Evolutionary conservation across 1,140 invertebrate genomes (phyloP).

Genomic region (Dysdera silvatica): DNA sequence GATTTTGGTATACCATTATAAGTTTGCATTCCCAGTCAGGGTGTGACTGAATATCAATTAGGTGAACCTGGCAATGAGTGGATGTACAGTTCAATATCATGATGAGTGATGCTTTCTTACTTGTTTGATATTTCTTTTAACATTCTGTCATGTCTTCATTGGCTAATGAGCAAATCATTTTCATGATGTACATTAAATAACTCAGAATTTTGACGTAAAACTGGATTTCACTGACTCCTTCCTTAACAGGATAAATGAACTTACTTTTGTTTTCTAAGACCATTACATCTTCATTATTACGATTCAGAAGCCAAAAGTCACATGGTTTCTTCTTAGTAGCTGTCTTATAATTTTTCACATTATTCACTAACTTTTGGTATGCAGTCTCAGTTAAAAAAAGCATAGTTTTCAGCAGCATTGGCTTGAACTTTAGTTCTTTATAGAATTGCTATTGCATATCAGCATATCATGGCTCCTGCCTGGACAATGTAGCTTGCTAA

Average conservation of each 20-base stretch:
- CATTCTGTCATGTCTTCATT: neutral
- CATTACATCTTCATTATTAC: neutral
- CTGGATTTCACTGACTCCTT: neutral
- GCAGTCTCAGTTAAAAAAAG: neutral
- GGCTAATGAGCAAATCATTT: conserved; percentile 2
- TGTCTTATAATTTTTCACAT: neutral
- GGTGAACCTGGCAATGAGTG: conserved; percentile 43
- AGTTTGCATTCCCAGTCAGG: conserved; percentile 43
- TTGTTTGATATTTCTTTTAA: conserved; percentile 8
- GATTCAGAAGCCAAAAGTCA: conserved; percentile 1
- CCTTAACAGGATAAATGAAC: conserved; percentile 2
- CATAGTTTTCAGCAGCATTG: neutral
- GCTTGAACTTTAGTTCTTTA: neutral
- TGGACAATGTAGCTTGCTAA: neutral
- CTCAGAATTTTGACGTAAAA: neutral
- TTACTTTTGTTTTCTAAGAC: conserved; percentile 5
- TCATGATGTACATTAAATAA: conserved; percentile 11
- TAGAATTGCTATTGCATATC: neutral
- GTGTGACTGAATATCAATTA: conserved; percentile 46
- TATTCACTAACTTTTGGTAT: neutral
- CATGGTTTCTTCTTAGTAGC: conserved; percentile 1
- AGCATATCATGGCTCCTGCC: neutral
- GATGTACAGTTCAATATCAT: conserved; percentile 14
- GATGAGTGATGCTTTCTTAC: conserved; percentile 1
- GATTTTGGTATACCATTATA: conserved; percentile 47